phyloP scores from a whole-genome alignment of 2,113 vertebrate species.

The Channa maculata region DNA sequence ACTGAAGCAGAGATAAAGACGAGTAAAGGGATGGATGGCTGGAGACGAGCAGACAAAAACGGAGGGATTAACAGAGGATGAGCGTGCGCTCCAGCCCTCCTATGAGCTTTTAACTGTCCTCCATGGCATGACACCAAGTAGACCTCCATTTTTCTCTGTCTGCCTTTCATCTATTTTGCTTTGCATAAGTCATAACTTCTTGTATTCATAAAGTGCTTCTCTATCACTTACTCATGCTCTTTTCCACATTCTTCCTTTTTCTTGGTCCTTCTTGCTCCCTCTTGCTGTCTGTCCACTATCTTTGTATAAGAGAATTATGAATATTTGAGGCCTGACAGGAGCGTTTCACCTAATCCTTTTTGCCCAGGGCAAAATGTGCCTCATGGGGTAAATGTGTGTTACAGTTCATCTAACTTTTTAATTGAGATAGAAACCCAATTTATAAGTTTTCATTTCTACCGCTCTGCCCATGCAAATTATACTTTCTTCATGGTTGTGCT shows the following conservation, averaged over 20 bases:
- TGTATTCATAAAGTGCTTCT: conserved; percentile 66
- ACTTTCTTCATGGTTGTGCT: conserved; percentile 48
- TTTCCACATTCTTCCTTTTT: conserved; percentile 31
- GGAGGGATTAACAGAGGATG: conserved; percentile 71
- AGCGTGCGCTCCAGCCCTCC: conserved; percentile 59
- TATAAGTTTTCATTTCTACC: conserved; percentile 69
- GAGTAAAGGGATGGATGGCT: conserved; percentile 76
- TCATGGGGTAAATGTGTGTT: conserved; percentile 66
- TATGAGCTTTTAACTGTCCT: conserved; percentile 76
- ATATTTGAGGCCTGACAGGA: conserved; percentile 76
- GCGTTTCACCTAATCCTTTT: conserved; percentile 71
- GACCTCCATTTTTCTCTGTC: conserved; percentile 65
- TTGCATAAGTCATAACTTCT: conserved; percentile 66
- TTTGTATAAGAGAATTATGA: conserved; percentile 76
- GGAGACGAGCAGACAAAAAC: conserved; percentile 71
- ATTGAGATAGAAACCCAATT: conserved; percentile 74
- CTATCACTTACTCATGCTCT: conserved; percentile 58
- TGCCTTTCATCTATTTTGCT: conserved; percentile 71
- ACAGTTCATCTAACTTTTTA: conserved; percentile 78
- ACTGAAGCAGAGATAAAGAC: conserved; percentile 80
- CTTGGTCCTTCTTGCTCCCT: conserved; percentile 47
- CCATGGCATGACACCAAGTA: conserved; percentile 74
- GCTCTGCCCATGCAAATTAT: conserved; percentile 66
- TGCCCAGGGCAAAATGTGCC: conserved; percentile 69
- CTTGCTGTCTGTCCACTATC: conserved; percentile 54